These are phyloP conservation scores for Drosophila persimilis DNA, from an alignment of 1,140 invertebrate species.

Conservation along the genomic window DNA sequence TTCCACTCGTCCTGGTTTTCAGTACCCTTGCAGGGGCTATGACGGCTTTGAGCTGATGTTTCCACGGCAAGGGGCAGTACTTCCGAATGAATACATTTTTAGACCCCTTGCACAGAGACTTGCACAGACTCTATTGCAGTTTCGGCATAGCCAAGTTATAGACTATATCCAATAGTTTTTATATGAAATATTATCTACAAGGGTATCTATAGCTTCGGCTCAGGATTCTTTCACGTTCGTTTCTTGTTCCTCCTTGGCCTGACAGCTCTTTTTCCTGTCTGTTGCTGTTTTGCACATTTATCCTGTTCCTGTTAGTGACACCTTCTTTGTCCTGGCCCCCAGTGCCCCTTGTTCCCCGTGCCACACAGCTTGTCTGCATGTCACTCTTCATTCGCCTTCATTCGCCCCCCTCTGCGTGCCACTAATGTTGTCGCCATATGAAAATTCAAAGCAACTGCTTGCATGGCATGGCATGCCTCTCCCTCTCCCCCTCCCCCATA, in stretches of 20 bases:
- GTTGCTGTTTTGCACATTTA: slow-evolving; percentile 78
- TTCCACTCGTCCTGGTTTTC: not conserved
- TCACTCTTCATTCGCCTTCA: slow-evolving; percentile 71
- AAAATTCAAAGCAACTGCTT: slow-evolving; percentile 78
- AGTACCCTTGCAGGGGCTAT: not conserved
- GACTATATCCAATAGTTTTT: no score
- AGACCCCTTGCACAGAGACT: no score
- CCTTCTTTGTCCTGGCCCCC: slow-evolving; percentile 69
- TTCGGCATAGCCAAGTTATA: not conserved
- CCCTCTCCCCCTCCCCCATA: slow-evolving; percentile 3
- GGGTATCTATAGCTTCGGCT: not conserved
- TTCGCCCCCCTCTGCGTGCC: not conserved
- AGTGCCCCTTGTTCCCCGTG: slow-evolving; percentile 51
- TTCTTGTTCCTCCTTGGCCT: slow-evolving; percentile 16
- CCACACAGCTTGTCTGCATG: slow-evolving; percentile 55
- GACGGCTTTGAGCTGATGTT: no score
- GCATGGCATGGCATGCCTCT: slow-evolving; percentile 30
- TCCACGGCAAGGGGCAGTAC: no score
- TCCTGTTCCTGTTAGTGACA: slow-evolving; percentile 79
- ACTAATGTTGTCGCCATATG: slow-evolving; percentile 44
- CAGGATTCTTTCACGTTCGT: slow-evolving; percentile 1
- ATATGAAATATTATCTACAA: no score
- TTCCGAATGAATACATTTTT: no score
- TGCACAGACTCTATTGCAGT: no score
- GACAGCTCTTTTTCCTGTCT: slow-evolving; percentile 72